Evolutionary conservation across 37 sponge, comb jelly and placozoan species (phyloP).

Genomic region (Mnemiopsis leidyi): DNA sequence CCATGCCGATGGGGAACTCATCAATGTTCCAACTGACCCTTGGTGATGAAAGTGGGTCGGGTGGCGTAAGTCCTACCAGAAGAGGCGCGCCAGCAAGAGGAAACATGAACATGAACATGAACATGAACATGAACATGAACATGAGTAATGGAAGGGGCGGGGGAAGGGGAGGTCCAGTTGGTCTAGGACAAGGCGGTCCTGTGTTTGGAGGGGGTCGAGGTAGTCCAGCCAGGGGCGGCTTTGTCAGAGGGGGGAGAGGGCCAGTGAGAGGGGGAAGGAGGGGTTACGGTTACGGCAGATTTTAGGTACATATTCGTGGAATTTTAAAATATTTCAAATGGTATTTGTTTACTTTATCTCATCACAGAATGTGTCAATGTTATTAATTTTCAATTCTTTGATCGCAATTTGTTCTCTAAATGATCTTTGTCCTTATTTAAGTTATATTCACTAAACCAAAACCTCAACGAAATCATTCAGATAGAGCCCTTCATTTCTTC

Average conservation of each 20-base stretch:
- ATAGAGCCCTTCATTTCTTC: not conserved
- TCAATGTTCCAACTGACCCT: conserved; percentile 48
- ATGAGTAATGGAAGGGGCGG: not conserved
- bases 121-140: conserved; percentile 1
- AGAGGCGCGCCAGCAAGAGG: not conserved
- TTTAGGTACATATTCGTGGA: not conserved
- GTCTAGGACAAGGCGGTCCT: not conserved
- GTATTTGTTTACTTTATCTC: not conserved
- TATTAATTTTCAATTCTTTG: not conserved
- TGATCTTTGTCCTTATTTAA: not conserved
- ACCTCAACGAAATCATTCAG: not conserved
- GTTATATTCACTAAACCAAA: too few relatives aligned
- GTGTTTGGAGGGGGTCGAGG: conserved; percentile 33
- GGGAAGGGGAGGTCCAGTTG: not conserved
- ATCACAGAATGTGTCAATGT: not conserved
- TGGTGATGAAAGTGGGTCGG: not conserved
- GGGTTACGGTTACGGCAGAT: not conserved
- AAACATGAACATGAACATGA: not conserved
- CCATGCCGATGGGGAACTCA: conserved; percentile 17
- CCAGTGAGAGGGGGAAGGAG: not conserved
- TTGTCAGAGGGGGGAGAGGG: conserved; percentile 35
- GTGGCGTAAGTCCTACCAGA: not conserved
- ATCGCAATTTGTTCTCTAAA: not conserved
- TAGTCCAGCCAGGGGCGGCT: not conserved
- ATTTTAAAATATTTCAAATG: not conserved